These are phyloP conservation scores for Scylla paramamosain DNA, from an alignment of 1,140 invertebrate genomes.

Conservation along the genomic window DNA sequence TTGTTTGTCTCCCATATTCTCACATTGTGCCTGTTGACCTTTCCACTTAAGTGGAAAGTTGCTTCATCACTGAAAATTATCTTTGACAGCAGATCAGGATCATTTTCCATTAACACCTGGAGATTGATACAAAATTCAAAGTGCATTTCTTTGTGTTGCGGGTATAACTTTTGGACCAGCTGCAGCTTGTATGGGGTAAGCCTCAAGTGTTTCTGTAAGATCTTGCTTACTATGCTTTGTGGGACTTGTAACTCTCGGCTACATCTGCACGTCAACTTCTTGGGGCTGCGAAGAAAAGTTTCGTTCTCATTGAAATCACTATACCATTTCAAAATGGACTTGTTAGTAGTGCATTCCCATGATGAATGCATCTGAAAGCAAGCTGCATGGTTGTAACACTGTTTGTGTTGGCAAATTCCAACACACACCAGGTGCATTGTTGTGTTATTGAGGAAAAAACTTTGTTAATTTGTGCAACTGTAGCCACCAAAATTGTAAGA, in stretches of 20 bases:
- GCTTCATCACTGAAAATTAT: no score
- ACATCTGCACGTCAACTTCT: background rate
- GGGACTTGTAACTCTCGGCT: slow-evolving; percentile 22
- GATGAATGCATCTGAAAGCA: background rate
- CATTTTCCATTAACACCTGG: background rate
- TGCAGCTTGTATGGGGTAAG: background rate
- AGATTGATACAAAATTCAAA: background rate
- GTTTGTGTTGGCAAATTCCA: no score
- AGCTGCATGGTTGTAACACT: slow-evolving; percentile 3
- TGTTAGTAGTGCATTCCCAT: background rate
- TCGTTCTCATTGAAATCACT: background rate
- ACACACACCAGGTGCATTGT: background rate
- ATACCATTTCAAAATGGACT: background rate
- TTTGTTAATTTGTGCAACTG: background rate
- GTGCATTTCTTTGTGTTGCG: background rate
- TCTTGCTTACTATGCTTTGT: background rate
- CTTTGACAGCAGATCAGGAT: background rate
- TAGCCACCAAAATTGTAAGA: no score
- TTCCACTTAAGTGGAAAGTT: slow-evolving; percentile 28
- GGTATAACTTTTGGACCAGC: slow-evolving; percentile 6
- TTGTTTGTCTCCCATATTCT: background rate
- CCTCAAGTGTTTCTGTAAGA: background rate
- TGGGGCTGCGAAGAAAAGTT: slow-evolving; percentile 3
- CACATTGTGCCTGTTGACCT: slow-evolving; percentile 37
- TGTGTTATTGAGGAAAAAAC: background rate